These are phyloP conservation scores for Neosilurus hyrtlii DNA, from an alignment of 2,797 vertebrate genomes.

Conservation along the genomic window DNA sequence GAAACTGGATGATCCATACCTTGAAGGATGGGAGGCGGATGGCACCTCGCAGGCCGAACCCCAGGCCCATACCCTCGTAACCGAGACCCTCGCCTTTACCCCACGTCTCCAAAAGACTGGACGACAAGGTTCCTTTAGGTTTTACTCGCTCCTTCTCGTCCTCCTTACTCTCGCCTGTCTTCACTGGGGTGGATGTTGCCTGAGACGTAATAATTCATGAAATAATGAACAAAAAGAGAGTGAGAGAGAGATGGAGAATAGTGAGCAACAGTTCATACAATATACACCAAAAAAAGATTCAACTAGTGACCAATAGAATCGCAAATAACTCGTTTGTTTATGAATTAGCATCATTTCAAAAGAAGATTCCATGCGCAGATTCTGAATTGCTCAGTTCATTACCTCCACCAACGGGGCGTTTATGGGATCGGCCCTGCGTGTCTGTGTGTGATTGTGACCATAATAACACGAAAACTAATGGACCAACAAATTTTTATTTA, in stretches of 20 bases:
- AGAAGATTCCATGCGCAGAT: neutral
- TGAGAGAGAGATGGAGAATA: neutral
- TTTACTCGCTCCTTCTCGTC: conserved; percentile 90
- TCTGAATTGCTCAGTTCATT: neutral
- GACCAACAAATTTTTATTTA: no score
- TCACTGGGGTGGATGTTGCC: conserved; percentile 90
- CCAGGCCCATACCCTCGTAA: conserved; percentile 90
- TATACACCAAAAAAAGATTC: neutral
- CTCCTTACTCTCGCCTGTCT: conserved; percentile 86
- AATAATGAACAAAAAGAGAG: neutral
- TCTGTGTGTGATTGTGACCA: no score
- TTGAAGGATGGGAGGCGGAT: conserved; percentile 97
- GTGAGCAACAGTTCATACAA: neutral
- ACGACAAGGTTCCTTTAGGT: conserved; percentile 86
- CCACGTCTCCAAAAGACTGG: conserved; percentile 93
- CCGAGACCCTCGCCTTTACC: conserved; percentile 93
- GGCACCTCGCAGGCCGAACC: conserved; percentile 89
- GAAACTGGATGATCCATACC: conserved; percentile 64
- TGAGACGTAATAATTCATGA: conserved; percentile 54
- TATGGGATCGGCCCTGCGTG: no score
- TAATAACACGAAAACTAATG: no score
- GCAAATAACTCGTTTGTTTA: neutral
- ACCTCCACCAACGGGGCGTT: no score
- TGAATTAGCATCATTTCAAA: neutral
- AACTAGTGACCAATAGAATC: neutral